phyloP scores from a whole-genome alignment of 64 coral and sea anemone genomes.

The Actinia equina region DNA sequence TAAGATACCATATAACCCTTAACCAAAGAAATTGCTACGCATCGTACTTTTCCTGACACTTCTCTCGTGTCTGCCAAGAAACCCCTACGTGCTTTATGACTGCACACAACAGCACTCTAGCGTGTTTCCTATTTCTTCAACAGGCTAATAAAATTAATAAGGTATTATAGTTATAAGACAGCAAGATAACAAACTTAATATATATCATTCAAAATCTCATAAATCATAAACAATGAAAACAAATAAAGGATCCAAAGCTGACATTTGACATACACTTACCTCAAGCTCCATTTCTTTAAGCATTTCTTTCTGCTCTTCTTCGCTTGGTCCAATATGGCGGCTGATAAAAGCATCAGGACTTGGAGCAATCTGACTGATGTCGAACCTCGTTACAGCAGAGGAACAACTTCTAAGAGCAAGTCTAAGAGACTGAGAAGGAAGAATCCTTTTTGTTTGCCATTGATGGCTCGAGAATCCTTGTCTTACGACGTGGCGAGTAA shows the following conservation, averaged over 20 bases:
- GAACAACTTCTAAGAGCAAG: constrained; percentile 13
- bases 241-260: not conserved
- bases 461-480: not conserved
- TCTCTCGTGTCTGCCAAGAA: not conserved
- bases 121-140: too few species aligned
- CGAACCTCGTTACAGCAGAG: not conserved
- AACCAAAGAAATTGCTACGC: too few species aligned
- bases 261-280: constrained; percentile 7
- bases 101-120: too few species aligned
- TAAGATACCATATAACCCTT: too few species aligned
- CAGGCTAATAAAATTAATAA: too few species aligned
- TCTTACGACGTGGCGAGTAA: not conserved
- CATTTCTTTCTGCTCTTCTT: constrained; percentile 75
- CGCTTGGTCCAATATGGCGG: constrained; percentile 77
- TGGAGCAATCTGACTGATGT: constrained; percentile 51
- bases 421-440: not conserved
- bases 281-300: constrained; percentile 50
- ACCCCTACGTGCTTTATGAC: too few species aligned
- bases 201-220: not conserved
- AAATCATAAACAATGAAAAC: not conserved
- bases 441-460: not conserved
- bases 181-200: not conserved
- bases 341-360: constrained; percentile 55
- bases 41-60: not conserved
- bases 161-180: not conserved